Percentiles rank a stretch among this genome's conserved stretches.
Evolutionary conservation across 1,140 invertebrate species (phyloP).

Genomic region (Magallana ariakensis): DNA sequence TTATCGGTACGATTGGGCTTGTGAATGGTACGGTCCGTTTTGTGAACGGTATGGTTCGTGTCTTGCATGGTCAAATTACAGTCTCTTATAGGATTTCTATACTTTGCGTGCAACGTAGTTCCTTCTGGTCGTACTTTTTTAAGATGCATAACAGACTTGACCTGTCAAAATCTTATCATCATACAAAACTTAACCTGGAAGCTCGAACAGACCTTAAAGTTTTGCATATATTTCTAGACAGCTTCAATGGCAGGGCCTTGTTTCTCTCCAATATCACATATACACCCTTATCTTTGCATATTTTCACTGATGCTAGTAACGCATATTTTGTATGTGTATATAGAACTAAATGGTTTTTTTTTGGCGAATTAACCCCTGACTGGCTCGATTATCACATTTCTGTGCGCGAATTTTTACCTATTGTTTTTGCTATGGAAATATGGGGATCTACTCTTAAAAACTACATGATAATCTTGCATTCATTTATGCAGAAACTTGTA

Average conservation of each 20-base stretch:
- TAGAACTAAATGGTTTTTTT: conserved; percentile 38
- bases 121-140: conserved; percentile 48
- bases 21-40: no score
- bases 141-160: conserved; percentile 43
- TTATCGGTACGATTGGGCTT: no score
- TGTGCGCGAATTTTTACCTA: conserved; percentile 43
- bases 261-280: background rate
- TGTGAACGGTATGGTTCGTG: no score
- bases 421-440: conserved; percentile 30
- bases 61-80: no score
- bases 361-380: background rate
- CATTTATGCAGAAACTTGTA: no score
- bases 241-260: conserved; percentile 47
- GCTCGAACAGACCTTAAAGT: conserved; percentile 34
- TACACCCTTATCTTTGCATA: background rate
- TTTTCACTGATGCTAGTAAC: conserved; percentile 41
- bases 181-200: conserved; percentile 16
- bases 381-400: conserved; percentile 33
- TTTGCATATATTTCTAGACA: conserved; percentile 41
- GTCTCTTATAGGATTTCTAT: conserved; percentile 42
- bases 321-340: background rate
- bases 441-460: conserved; percentile 21
- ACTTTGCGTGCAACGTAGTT: conserved; percentile 53
- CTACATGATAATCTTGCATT: background rate
- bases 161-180: conserved; percentile 30